A percentile compares a stretch with the other conserved stretches of the same genome.
These are phyloP conservation scores for Myotis planiceps DNA, from an alignment of 2,797 vertebrate genomes.

Conservation along the genomic window DNA sequence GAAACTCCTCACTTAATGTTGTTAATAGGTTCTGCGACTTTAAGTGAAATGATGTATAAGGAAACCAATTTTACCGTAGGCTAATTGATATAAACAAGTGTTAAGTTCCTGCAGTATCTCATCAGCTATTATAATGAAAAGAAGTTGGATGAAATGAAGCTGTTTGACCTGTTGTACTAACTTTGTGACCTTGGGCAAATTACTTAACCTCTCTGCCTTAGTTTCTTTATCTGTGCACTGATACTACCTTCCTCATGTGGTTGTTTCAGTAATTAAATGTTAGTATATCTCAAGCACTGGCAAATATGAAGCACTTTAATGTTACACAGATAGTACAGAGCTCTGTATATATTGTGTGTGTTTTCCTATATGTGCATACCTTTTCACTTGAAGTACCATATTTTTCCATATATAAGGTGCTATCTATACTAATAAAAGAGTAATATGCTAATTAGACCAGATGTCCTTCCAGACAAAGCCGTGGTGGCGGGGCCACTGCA, in stretches of 20 bases:
- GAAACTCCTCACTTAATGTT: neutral
- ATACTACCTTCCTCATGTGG: neutral
- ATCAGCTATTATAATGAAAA: neutral
- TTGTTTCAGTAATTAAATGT: slow-evolving; percentile 29
- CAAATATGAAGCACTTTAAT: neutral
- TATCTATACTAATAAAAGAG: no score
- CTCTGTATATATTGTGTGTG: neutral
- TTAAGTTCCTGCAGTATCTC: neutral
- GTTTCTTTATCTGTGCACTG: neutral
- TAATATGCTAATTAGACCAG: no score
- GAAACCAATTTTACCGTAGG: neutral
- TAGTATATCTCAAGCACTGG: neutral
- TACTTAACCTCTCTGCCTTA: neutral
- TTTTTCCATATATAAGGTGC: no score
- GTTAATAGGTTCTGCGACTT: neutral
- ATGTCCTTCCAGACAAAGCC: no score
- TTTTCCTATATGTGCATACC: neutral
- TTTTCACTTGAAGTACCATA: neutral
- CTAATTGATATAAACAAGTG: no score
- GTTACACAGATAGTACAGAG: neutral
- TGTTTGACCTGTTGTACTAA: neutral
- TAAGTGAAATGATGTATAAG: neutral
- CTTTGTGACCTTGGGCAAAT: neutral
- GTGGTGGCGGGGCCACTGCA: no score
- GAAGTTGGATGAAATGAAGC: no score